phyloP scores from a whole-genome alignment of 2,888 invertebrate genomes.

The Hemistola chrysoprasaria region DNA sequence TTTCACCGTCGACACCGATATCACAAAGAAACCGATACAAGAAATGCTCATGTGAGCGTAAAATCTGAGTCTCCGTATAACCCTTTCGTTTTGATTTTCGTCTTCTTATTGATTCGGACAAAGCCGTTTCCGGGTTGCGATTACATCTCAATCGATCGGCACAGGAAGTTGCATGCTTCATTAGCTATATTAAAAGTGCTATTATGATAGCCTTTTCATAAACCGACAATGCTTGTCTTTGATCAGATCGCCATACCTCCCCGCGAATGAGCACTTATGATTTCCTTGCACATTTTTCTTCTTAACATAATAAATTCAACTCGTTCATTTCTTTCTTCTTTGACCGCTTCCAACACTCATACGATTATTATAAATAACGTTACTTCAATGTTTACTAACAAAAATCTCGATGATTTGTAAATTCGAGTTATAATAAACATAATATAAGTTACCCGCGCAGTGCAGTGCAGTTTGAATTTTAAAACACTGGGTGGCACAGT shows the following conservation, averaged over 20 bases:
- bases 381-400: too few relatives aligned
- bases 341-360: too few relatives aligned
- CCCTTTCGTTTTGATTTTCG: slow-evolving; percentile 69
- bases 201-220: slow-evolving; percentile 43
- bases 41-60: slow-evolving; percentile 41
- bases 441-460: too few relatives aligned
- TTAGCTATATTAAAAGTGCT: slow-evolving; percentile 54
- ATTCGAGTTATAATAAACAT: too few relatives aligned
- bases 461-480: too few relatives aligned
- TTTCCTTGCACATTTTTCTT: too few relatives aligned
- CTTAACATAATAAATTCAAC: too few relatives aligned
- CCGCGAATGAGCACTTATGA: neutral
- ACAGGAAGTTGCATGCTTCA: slow-evolving; percentile 74
- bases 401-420: too few relatives aligned
- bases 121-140: slow-evolving; percentile 73
- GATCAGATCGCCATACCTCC: slow-evolving; percentile 9
- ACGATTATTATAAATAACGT: too few relatives aligned
- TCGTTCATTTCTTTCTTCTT: too few relatives aligned
- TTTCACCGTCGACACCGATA: slow-evolving; percentile 33
- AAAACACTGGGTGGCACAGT: too few relatives aligned
- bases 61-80: slow-evolving; percentile 49
- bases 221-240: slow-evolving; percentile 53
- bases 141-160: slow-evolving; percentile 56
- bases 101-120: slow-evolving; percentile 43
- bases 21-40: slow-evolving; percentile 19